These are phyloP conservation scores for Myotis davidii DNA, from an alignment of 2,113 vertebrate genomes.

Conservation along the genomic window DNA sequence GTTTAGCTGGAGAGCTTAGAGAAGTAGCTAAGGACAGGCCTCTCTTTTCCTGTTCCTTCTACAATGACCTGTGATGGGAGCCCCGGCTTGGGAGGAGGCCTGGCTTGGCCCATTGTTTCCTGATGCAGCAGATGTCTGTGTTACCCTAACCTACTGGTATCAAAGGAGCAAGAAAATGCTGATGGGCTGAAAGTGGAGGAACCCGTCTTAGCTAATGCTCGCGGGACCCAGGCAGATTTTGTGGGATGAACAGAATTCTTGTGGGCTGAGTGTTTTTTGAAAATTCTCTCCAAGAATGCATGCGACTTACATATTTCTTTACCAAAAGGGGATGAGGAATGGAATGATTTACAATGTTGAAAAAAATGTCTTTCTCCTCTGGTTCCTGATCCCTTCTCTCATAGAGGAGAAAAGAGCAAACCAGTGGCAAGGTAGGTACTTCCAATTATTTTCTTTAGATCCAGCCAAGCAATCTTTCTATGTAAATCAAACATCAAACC, in stretches of 20 bases:
- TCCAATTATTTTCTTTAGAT: not conserved
- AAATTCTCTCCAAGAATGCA: conserved; percentile 73
- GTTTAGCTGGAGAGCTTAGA: not conserved
- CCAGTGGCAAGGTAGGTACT: not conserved
- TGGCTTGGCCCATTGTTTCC: not conserved
- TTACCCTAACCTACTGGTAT: not conserved
- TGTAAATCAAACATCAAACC: not conserved
- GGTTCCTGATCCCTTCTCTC: not conserved
- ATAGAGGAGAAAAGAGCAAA: not conserved
- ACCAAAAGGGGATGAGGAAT: conserved; percentile 60
- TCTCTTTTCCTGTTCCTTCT: not conserved
- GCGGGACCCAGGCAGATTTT: conserved; percentile 39
- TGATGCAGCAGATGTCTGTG: not conserved
- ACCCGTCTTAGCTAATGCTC: not conserved
- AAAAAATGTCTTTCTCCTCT: not conserved
- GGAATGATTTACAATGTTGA: conserved; percentile 8
- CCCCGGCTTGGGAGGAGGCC: not conserved
- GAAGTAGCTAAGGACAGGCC: not conserved
- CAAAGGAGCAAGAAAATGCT: not conserved
- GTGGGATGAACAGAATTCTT: conserved; percentile 73
- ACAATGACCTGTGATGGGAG: not conserved
- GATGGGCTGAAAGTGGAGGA: conserved; percentile 51
- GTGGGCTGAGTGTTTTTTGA: conserved; percentile 71
- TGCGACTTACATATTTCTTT: conserved; percentile 68
- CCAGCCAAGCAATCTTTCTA: not conserved